Evolutionary conservation across 2,113 vertebrate species (phyloP).

Genomic region (Octodon degus): DNA sequence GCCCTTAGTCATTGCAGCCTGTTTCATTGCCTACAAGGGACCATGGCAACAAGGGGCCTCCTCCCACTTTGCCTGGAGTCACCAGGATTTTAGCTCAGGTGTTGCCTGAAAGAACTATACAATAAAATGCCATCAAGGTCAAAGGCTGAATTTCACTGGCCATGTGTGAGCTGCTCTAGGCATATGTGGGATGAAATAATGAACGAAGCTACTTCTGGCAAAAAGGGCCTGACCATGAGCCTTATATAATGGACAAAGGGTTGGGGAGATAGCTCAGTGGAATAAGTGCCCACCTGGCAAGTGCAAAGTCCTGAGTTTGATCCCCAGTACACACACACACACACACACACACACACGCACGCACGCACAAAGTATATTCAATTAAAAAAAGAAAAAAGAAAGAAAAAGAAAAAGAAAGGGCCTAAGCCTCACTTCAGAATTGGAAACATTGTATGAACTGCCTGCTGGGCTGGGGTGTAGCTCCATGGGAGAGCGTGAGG

Average conservation of each 20-base stretch:
- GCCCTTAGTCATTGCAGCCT: not conserved
- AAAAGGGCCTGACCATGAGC: not conserved
- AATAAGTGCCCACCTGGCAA: no score
- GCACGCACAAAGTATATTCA: no score
- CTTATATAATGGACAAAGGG: not conserved
- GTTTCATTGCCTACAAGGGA: not conserved
- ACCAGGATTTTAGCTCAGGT: constrained; percentile 5
- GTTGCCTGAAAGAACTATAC: constrained; percentile 6
- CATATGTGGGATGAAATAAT: not conserved
- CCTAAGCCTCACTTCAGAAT: not conserved
- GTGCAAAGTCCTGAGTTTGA: no score
- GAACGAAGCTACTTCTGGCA: not conserved
- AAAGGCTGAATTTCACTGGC: not conserved
- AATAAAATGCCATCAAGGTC: not conserved
- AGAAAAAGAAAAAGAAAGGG: not conserved
- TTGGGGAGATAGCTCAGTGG: not conserved
- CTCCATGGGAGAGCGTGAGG: fast-evolving
- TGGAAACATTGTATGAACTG: not conserved
- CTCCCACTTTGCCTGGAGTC: not conserved
- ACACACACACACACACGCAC: no score
- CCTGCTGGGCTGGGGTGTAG: not conserved
- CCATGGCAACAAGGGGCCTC: not conserved
- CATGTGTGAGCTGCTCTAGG: not conserved
- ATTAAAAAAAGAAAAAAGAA: no score
- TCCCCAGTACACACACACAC: no score